Percentiles rank a stretch among this genome's conserved stretches.
These are phyloP conservation scores for Pterocles orientalis DNA, from an alignment of 2,113 vertebrate genomes.

Conservation along the genomic window DNA sequence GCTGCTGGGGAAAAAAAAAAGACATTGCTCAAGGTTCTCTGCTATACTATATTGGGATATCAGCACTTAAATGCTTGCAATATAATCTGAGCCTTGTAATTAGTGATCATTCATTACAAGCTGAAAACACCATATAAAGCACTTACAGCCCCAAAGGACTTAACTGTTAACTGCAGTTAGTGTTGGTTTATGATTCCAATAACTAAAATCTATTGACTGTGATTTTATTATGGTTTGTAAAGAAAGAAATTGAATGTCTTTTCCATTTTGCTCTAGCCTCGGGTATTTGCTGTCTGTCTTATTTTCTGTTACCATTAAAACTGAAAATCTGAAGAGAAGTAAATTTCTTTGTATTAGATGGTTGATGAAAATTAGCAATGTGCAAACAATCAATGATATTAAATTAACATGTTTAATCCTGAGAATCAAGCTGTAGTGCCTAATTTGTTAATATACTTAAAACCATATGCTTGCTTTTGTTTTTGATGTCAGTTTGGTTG, in stretches of 20 bases:
- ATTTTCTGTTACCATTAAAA: constrained; percentile 37
- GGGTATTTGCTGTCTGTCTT: constrained; percentile 22
- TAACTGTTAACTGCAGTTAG: constrained; percentile 24
- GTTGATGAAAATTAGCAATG: neutral
- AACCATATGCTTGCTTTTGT: constrained; percentile 75
- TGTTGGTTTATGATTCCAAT: constrained; percentile 48
- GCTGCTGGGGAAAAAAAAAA: neutral
- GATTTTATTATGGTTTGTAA: constrained; percentile 65
- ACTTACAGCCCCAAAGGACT: constrained; percentile 7
- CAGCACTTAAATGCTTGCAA: neutral
- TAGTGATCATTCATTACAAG: constrained; percentile 43
- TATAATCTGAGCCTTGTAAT: constrained; percentile 31
- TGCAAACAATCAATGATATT: neutral
- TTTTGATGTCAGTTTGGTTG: constrained; percentile 71
- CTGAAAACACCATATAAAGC: neutral
- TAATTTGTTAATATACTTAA: constrained; percentile 58
- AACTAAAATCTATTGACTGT: constrained; percentile 52
- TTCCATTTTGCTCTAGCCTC: constrained; percentile 1
- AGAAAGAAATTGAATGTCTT: neutral
- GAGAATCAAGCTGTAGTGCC: constrained; percentile 32
- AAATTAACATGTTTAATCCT: constrained; percentile 54
- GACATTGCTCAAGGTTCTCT: neutral
- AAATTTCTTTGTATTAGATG: neutral
- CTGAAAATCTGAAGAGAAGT: neutral
- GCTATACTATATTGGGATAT: neutral